phyloP scores from a whole-genome alignment of 2,113 vertebrate species.

The Candoia aspera region DNA sequence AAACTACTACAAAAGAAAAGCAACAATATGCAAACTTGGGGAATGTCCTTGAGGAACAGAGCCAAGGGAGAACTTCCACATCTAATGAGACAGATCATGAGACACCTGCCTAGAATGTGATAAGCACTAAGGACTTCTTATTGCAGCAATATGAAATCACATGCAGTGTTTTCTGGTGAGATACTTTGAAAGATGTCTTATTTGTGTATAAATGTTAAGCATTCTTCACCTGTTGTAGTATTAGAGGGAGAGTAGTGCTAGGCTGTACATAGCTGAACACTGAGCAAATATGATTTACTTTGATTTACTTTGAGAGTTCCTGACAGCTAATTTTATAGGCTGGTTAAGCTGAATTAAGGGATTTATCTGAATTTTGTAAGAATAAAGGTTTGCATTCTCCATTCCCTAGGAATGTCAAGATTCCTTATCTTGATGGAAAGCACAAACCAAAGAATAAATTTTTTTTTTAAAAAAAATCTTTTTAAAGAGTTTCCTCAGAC shows the following conservation, averaged over 20 bases:
- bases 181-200: neutral
- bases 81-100: neutral
- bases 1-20: neutral
- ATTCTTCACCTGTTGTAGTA: neutral
- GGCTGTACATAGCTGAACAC: neutral
- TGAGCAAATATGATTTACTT: neutral
- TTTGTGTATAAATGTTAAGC: neutral
- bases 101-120: neutral
- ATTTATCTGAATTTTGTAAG: neutral
- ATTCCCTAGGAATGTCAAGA: neutral
- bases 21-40: neutral
- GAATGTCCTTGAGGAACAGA: neutral
- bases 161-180: neutral
- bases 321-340: constrained; percentile 1
- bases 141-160: neutral
- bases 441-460: neutral
- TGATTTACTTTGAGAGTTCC: neutral
- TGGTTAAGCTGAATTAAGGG: neutral
- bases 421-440: neutral
- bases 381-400: neutral
- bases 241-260: neutral
- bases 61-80: neutral
- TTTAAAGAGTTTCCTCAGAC: neutral
- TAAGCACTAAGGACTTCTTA: neutral
- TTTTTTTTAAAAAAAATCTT: neutral